A percentile compares a stretch with the other conserved stretches of the same genome.
Evolutionary conservation across 2,888 invertebrate genomes (phyloP).

Genomic region (Dynastes hyllus): DNA sequence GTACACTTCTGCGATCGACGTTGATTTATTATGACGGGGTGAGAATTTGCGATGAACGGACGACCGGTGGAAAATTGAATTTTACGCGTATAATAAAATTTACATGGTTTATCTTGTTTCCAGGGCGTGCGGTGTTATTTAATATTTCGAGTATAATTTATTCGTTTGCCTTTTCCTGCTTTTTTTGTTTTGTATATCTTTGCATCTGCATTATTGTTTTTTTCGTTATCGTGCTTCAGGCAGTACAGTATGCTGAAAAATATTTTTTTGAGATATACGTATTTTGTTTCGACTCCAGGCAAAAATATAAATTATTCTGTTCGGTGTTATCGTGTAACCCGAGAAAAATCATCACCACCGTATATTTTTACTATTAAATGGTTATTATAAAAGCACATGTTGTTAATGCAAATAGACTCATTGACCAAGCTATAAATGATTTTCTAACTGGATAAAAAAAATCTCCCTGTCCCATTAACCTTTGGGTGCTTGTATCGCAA

Average conservation of each 20-base stretch:
- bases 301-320: too few relatives aligned
- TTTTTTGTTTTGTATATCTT: background rate
- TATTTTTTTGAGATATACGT: background rate
- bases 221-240: background rate
- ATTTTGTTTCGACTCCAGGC: too few relatives aligned
- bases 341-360: too few relatives aligned
- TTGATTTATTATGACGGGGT: conserved; percentile 38
- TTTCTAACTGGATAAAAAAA: too few relatives aligned
- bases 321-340: too few relatives aligned
- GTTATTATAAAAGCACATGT: too few relatives aligned
- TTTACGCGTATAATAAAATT: conserved; percentile 32
- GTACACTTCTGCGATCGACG: conserved; percentile 18
- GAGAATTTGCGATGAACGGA: conserved; percentile 14
- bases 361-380: too few relatives aligned
- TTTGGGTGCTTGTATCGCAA: too few relatives aligned
- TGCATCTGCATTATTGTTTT: background rate
- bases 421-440: too few relatives aligned
- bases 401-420: too few relatives aligned
- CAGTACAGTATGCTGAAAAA: background rate
- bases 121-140: conserved; percentile 4
- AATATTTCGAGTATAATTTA: conserved; percentile 32
- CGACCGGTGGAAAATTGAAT: conserved; percentile 17
- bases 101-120: conserved; percentile 28
- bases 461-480: too few relatives aligned
- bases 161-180: conserved; percentile 9